phyloP scores from a whole-genome alignment of 1,140 invertebrate genomes.

The Latrodectus geometricus region DNA sequence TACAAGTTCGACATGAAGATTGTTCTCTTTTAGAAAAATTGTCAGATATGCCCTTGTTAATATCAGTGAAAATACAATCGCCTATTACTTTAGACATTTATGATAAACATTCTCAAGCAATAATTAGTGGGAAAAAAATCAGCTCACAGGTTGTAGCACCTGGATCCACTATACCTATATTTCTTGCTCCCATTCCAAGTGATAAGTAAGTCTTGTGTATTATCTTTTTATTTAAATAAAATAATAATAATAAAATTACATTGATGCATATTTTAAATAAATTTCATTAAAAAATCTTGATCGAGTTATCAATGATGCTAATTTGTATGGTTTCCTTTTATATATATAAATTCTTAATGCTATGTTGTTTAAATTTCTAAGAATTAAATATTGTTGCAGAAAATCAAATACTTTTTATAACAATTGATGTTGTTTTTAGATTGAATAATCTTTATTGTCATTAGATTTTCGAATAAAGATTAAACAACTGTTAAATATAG shows the following conservation, averaged over 20 bases:
- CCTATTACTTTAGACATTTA: constrained; percentile 84
- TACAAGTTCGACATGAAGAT: constrained; percentile 91
- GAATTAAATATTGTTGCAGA: too few species aligned
- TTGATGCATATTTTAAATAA: background rate
- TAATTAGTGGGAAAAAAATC: constrained; percentile 82
- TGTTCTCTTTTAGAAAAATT: constrained; percentile 88
- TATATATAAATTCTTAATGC: too few species aligned
- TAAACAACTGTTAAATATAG: too few species aligned
- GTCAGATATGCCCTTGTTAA: constrained; percentile 77
- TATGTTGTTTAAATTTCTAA: background rate
- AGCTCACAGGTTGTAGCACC: constrained; percentile 74
- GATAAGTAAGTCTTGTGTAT: constrained; percentile 73
- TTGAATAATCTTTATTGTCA: too few species aligned
- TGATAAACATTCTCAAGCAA: constrained; percentile 72
- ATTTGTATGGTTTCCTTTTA: background rate
- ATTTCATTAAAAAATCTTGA: background rate
- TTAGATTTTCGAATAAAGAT: too few species aligned
- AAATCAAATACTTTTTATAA: too few species aligned
- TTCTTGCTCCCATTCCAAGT: constrained; percentile 78
- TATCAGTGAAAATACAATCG: constrained; percentile 82
- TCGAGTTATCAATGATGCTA: background rate
- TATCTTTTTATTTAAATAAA: too few species aligned
- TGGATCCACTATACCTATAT: constrained; percentile 78
- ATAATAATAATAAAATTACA: background rate
- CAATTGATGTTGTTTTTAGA: too few species aligned